Percentiles rank a stretch among this genome's conserved stretches.
phyloP scores from a whole-genome alignment of 2,113 vertebrate genomes.

The Oryzias woworae region DNA sequence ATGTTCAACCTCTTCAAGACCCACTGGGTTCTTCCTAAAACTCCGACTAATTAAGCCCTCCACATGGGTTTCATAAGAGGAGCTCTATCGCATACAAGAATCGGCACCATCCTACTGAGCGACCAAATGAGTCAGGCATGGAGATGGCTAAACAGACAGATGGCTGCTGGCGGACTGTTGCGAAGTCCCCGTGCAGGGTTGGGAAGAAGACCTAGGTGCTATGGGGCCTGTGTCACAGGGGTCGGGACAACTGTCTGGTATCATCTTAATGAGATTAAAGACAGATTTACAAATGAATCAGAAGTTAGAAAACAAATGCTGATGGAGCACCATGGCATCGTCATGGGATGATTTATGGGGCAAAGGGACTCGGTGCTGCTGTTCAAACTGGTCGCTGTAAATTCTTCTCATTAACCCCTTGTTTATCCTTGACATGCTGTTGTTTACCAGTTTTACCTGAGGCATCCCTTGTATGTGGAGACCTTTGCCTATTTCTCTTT shows the following conservation, averaged over 20 bases:
- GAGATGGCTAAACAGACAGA: conserved; percentile 71
- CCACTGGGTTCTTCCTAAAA: conserved; percentile 56
- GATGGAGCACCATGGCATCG: conserved; percentile 34
- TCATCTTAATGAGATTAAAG: conserved; percentile 34
- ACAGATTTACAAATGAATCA: conserved; percentile 37
- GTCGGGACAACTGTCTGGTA: conserved; percentile 31
- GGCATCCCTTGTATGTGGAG: conserved; percentile 36
- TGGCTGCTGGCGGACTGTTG: conserved; percentile 72
- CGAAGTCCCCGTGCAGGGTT: conserved; percentile 54
- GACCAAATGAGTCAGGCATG: conserved; percentile 70
- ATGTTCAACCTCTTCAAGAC: conserved; percentile 60
- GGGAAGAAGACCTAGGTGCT: conserved; percentile 53
- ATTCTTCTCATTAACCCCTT: conserved; percentile 66
- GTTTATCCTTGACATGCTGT: conserved; percentile 52
- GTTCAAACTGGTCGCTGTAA: conserved; percentile 18
- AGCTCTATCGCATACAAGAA: conserved; percentile 57
- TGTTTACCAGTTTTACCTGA: conserved; percentile 59
- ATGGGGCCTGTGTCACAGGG: conserved; percentile 40
- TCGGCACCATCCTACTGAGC: conserved; percentile 73
- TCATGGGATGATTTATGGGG: conserved; percentile 40
- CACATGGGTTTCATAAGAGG: conserved; percentile 75
- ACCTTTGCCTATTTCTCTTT: conserved; percentile 38
- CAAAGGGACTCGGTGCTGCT: conserved; percentile 17
- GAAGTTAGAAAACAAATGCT: conserved; percentile 32
- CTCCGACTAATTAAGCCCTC: conserved; percentile 78